These are phyloP conservation scores for Leuctra nigra DNA, from an alignment of 2,888 invertebrate species.

Conservation along the genomic window DNA sequence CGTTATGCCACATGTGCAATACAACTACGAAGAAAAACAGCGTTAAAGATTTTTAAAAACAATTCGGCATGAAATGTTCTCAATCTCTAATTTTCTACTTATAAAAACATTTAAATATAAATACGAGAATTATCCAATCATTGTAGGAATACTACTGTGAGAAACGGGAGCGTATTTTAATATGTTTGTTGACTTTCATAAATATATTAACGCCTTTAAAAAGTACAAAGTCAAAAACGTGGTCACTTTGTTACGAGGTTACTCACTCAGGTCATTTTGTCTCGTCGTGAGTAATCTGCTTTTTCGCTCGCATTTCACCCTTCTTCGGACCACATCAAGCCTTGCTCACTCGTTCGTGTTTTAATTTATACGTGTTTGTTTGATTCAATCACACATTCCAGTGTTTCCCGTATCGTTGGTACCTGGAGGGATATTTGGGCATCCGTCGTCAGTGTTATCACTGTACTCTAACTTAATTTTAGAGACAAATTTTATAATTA, in stretches of 20 bases:
- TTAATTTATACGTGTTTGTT: conserved; percentile 27
- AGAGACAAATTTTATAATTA: conserved; percentile 22
- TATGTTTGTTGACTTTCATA: conserved; percentile 28
- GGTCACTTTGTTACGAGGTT: conserved; percentile 28
- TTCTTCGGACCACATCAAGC: conserved; percentile 29
- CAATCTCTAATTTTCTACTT: conserved; percentile 26
- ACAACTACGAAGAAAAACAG: conserved; percentile 8
- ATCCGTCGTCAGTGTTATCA: conserved; percentile 34
- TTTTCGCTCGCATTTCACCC: conserved; percentile 8
- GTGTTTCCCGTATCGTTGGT: conserved; percentile 34
- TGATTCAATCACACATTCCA: conserved; percentile 41
- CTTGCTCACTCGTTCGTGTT: conserved; percentile 27
- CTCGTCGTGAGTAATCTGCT: background rate
- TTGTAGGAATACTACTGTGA: conserved; percentile 19
- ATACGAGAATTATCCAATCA: conserved; percentile 9
- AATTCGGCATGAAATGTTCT: background rate
- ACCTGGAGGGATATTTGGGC: conserved; percentile 46
- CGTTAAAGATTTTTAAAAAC: background rate
- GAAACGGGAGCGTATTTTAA: conserved; percentile 26
- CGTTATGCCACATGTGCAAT: conserved; percentile 22
- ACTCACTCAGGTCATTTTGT: conserved; percentile 25
- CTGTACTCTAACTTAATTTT: conserved; percentile 22
- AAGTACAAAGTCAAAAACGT: conserved; percentile 30
- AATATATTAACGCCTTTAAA: conserved; percentile 28
- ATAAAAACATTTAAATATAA: conserved; percentile 13